phyloP scores from a whole-genome alignment of 2,888 invertebrate genomes.

The Alitta virens region DNA sequence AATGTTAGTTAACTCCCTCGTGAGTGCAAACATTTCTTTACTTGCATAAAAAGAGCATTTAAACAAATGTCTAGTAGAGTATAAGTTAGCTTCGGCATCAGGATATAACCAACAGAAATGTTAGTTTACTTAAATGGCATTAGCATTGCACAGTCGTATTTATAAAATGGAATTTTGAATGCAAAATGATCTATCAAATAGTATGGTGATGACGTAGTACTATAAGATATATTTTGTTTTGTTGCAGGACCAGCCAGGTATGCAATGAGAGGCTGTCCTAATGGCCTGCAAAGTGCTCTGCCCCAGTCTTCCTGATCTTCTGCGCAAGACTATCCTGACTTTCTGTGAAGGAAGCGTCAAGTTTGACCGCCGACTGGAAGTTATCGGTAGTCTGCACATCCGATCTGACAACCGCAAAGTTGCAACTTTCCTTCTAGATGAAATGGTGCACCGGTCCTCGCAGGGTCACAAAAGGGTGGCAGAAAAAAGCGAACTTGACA shows the following conservation, averaged over 20 bases:
- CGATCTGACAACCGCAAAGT: constrained; percentile 19
- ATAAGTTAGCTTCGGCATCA: too few species aligned
- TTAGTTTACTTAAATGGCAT: too few species aligned
- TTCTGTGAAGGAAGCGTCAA: constrained; percentile 22
- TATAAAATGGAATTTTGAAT: too few species aligned
- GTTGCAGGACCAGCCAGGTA: not conserved
- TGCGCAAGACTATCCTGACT: constrained; percentile 17
- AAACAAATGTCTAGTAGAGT: too few species aligned
- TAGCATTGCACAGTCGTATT: too few species aligned
- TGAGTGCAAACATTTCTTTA: too few species aligned
- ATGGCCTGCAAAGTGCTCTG: constrained; percentile 18
- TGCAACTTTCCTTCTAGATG: constrained; percentile 16
- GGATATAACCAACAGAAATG: too few species aligned
- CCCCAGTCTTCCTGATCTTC: constrained; percentile 16
- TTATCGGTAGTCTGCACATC: constrained; percentile 20
- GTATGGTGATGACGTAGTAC: too few species aligned
- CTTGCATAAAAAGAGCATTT: too few species aligned
- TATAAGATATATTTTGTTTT: not conserved
- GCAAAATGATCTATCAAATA: too few species aligned
- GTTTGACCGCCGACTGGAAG: constrained; percentile 15
- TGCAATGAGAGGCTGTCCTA: not conserved
- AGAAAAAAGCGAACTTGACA: constrained; percentile 1
- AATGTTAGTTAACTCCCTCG: too few species aligned
- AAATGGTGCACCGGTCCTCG: constrained; percentile 10
- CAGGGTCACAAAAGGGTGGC: constrained; percentile 6